Conservation (phyloP, 2,797 vertebrate species). For the Otolemur crassicaudatus region DNA sequence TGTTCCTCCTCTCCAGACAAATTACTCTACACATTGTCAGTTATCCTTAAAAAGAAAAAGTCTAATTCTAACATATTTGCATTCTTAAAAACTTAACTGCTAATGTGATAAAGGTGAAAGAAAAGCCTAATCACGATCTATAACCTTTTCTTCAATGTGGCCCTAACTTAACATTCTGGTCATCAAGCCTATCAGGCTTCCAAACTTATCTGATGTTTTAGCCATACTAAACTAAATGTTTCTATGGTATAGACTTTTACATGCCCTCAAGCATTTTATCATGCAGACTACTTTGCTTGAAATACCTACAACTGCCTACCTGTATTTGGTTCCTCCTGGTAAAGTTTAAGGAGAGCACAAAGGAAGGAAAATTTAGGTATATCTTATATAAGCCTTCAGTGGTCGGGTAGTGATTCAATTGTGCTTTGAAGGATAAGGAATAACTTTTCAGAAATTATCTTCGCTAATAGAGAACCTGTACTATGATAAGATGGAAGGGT, state of each 20-base stretch:
- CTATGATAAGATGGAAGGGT: background rate
- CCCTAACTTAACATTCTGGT: background rate
- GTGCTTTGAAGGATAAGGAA: background rate
- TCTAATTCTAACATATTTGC: background rate
- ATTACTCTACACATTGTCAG: background rate
- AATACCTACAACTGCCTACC: background rate
- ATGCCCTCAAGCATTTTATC: background rate
- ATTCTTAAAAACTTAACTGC: background rate
- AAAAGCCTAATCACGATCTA: background rate
- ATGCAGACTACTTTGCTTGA: background rate
- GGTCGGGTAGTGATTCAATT: background rate
- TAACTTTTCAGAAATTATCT: background rate
- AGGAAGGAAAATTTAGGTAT: background rate
- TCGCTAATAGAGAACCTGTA: background rate
- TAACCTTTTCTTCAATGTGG: background rate
- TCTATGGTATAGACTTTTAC: background rate
- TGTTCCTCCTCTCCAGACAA: background rate
- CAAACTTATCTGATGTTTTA: background rate
- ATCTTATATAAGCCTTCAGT: background rate
- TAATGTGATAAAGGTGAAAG: background rate
- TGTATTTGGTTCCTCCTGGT: background rate
- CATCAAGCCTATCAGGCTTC: background rate
- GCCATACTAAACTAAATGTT: background rate
- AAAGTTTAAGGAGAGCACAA: background rate
- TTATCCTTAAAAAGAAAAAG: conserved; percentile 8